Evolutionary conservation across 2,888 invertebrate genomes (phyloP).

Genomic region (Patella depressa): DNA sequence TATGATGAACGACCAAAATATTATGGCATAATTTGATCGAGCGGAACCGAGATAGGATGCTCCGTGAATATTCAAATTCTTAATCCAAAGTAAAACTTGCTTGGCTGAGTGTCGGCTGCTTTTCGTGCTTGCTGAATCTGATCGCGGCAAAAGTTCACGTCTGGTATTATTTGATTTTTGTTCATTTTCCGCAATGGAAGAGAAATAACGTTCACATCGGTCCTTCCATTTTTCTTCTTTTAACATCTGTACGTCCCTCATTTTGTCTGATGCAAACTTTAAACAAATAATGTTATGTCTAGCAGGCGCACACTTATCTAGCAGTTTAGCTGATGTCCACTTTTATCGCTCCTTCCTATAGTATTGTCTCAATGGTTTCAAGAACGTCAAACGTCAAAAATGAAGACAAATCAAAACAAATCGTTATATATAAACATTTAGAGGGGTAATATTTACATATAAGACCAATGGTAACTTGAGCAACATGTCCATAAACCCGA

Average conservation of each 20-base stretch:
- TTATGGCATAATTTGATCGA: neutral
- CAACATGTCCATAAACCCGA: too few relatives aligned
- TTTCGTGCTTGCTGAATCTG: neutral
- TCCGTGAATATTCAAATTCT: neutral
- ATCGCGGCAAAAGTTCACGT: neutral
- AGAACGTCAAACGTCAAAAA: too few relatives aligned
- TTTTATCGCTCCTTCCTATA: too few relatives aligned
- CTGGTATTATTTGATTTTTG: conserved; percentile 6
- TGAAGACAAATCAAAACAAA: too few relatives aligned
- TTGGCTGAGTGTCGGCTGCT: neutral
- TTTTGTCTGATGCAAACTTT: neutral
- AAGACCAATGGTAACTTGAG: too few relatives aligned
- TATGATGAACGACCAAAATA: neutral
- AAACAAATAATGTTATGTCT: too few relatives aligned
- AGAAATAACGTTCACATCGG: conserved; percentile 1
- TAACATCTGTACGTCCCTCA: neutral
- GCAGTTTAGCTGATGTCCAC: too few relatives aligned
- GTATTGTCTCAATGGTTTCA: too few relatives aligned
- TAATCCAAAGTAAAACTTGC: neutral
- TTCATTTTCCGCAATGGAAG: neutral
- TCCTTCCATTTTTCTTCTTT: neutral
- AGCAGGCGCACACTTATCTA: too few relatives aligned
- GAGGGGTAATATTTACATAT: too few relatives aligned
- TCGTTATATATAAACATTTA: too few relatives aligned
- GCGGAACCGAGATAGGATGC: neutral